Evolutionary conservation across 2,113 vertebrate genomes (phyloP).

Genomic region (Platichthys flesus): DNA sequence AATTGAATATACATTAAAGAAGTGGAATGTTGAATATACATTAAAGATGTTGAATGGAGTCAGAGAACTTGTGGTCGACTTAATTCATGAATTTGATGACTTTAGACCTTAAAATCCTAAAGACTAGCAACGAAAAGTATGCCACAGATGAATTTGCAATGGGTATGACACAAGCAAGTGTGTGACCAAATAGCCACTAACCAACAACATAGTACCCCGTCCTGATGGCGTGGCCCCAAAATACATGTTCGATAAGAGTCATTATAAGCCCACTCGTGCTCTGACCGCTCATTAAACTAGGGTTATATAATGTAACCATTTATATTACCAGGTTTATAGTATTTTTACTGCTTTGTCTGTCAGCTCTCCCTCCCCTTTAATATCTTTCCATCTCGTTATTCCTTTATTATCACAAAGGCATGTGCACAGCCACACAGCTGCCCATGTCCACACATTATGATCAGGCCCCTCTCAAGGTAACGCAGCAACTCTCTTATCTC

Average conservation of each 20-base stretch:
- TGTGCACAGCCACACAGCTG: background rate
- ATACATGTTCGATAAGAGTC: background rate
- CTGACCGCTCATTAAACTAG: too few relatives aligned
- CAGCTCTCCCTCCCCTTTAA: background rate
- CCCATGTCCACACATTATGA: conserved; percentile 24
- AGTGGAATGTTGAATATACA: too few relatives aligned
- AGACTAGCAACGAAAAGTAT: too few relatives aligned
- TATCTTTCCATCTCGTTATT: conserved; percentile 6
- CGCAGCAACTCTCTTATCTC: conserved; percentile 50
- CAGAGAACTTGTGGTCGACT: too few relatives aligned
- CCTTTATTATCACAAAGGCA: conserved; percentile 6
- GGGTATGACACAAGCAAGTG: too few relatives aligned
- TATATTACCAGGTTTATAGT: background rate
- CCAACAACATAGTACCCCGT: background rate
- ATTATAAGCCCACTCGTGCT: background rate
- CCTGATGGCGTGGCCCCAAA: background rate
- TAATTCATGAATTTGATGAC: too few relatives aligned
- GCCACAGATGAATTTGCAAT: too few relatives aligned
- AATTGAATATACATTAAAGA: too few relatives aligned
- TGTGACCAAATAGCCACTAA: background rate
- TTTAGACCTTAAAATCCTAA: too few relatives aligned
- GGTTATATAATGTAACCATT: conserved; percentile 3
- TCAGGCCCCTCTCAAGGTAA: conserved; percentile 47
- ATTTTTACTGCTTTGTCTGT: background rate
- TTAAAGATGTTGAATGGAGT: too few relatives aligned